Evolutionary conservation across 2,888 invertebrate genomes (phyloP), one percentile per base, ranked within the genome.

Genomic region (Drosophila hamatofila): DNA sequence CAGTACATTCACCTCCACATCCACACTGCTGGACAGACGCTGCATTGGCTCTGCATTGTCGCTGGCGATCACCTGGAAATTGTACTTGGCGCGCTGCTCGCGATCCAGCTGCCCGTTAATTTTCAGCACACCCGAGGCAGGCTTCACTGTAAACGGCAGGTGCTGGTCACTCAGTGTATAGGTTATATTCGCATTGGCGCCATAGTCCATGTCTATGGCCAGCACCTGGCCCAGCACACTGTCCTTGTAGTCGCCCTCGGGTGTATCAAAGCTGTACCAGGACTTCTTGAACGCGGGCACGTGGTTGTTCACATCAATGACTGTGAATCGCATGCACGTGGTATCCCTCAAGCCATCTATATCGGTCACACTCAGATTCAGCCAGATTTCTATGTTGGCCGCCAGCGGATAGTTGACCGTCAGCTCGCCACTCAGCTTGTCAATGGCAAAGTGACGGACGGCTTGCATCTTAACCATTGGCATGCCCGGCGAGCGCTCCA

Each of bases 261-360:
- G 94, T 0, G 97, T 94, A 84, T 97, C 96, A 78, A 97, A 97
- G 57, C 94, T 96, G 90, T 97, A 97, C 95, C 96, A 96, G 0
- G 96, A 95, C 80, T 96, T 96, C 79, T 95, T 95, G 78, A 97
- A 97, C 75, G 96, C 95, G 0, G 97, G 97, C 7, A 96, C 95
- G 90, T 97, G 97, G 83, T 97, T 96, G 91, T 97, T 97, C 0
- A 97, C 95, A 87, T 97, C 97, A 83, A 95, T 95, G 0, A 97
- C 94, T 55, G 95, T 95, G n/a, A 97, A 94, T 78, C 96, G 94
- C 5, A 97, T 92, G 8, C 95, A 94, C 2, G 96, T 94, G 58
- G 94, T 94, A 79, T 97, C 97, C 78, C 94, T 94, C 3, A 97
- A 92, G 3, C 96, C 96, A 6, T 96, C 97, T 0, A 95, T 94